Base-by-base conservation (phyloP, 1,140 invertebrate species). In the Nilaparvata lugens region DNA sequence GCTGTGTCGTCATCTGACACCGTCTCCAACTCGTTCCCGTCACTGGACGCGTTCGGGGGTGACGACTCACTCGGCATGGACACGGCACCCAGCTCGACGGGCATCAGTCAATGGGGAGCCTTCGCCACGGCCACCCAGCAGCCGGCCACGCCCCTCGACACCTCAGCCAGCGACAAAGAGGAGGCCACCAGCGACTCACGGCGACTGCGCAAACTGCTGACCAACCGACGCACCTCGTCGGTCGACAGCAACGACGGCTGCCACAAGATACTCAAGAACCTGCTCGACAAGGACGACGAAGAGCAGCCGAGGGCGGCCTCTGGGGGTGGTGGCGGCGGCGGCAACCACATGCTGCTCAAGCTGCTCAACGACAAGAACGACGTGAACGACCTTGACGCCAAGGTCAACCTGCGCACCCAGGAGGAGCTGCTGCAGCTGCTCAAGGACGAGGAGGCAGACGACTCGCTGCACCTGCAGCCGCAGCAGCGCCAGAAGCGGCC, bases 281-380 rank as follows among this genome's bases (percentile, higher is more conserved):
- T 93, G 69, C 74, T 93, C 43, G 89, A 91, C 71, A 84, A 88
- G 68, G 84, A 87, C 59, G 91, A 94, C 63, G 90, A 93, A 58
- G 86, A 89, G 60, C 35, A 56, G 16, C 35, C 31, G 13, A 51
- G 18, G 48, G 55, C n/a, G 56, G 58, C 59, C 24, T 55, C 61
- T 53, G 68, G 72, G 55, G 76, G 77, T 23, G 75, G 77, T 24
- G 83, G 84, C 56, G 68, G 72, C 56, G 76, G 77, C 24, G 75
- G 77, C 24, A 83, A 85, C 69, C 84, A 88, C 61, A 87, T 88
- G 84, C 75, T 91, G 58, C 74, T 90, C 52, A 83, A 86, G 88
- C 80, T 94, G 69, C 75, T 95, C 24, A 93, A 92, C 69, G 87
- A 89, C 58, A 89, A 87, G 73, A 86, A 82, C 52, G 88, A 93